Conservation (phyloP, 2,888 invertebrate genomes). For the Druceiella hillmani region DNA sequence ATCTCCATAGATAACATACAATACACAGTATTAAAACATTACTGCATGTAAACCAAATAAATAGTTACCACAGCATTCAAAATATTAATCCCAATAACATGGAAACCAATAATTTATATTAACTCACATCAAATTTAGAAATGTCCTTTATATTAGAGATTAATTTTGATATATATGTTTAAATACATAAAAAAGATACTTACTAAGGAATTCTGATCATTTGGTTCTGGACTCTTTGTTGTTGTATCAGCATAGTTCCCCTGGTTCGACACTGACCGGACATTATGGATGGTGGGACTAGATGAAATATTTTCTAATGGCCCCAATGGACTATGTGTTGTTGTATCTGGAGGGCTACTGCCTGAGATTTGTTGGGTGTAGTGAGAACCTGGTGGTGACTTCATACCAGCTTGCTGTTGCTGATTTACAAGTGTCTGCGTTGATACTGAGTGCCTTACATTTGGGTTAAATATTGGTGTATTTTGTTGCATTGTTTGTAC, state of each 20-base stretch:
- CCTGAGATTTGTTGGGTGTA: constrained; percentile 31
- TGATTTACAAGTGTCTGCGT: constrained; percentile 65
- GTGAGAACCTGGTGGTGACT: constrained; percentile 36
- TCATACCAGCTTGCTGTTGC: constrained; percentile 31
- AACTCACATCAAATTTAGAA: no score
- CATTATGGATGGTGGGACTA: constrained; percentile 27
- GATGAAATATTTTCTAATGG: constrained; percentile 37
- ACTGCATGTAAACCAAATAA: no score
- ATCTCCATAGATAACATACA: no score
- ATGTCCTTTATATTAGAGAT: no score
- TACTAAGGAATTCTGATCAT: constrained; percentile 41
- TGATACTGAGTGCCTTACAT: constrained; percentile 63
- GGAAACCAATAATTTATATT: no score
- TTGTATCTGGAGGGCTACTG: constrained; percentile 70
- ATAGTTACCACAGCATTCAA: no score
- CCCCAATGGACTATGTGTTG: constrained; percentile 75
- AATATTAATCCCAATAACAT: no score
- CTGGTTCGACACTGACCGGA: constrained; percentile 25
- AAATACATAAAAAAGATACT: constrained; percentile 26
- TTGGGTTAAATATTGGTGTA: constrained; percentile 16
- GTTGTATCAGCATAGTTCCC: constrained; percentile 43
- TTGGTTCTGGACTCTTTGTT: constrained; percentile 42
- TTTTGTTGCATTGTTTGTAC: constrained; percentile 2
- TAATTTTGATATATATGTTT: no score
- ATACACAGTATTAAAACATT: no score